Conservation (phyloP, 1,140 invertebrate genomes). For the Anoplophora glabripennis region DNA sequence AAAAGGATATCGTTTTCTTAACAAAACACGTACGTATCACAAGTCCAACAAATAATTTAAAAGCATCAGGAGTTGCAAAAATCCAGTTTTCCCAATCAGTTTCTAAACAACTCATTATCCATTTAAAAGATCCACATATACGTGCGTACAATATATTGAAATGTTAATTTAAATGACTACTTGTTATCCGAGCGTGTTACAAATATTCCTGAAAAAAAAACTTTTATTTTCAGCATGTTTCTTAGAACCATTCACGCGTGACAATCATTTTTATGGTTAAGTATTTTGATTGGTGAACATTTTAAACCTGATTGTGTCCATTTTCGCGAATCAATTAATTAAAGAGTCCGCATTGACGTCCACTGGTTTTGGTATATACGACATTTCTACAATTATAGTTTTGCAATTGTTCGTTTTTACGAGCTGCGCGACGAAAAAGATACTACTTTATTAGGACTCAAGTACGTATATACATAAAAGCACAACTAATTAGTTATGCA, state of each 20-base stretch:
- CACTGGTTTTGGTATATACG: constrained; percentile 23
- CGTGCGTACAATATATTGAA: constrained; percentile 13
- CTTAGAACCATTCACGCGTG: constrained; percentile 16
- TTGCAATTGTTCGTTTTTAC: constrained; percentile 11
- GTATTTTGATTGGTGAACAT: constrained; percentile 25
- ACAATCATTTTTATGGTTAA: constrained; percentile 23
- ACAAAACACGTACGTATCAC: too few relatives aligned
- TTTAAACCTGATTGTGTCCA: constrained; percentile 28
- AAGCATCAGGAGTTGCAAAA: too few relatives aligned
- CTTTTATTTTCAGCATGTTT: constrained; percentile 11
- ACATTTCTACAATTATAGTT: constrained; percentile 17
- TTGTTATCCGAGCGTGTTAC: constrained; percentile 17
- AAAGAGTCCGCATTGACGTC: constrained; percentile 15
- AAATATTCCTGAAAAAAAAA: constrained; percentile 16
- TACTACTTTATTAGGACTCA: constrained; percentile 18
- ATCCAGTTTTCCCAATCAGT: too few relatives aligned
- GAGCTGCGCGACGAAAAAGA: constrained; percentile 5
- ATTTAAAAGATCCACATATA: constrained; percentile 13
- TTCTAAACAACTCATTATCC: constrained; percentile 1
- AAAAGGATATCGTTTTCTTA: too few relatives aligned
- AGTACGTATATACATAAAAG: constrained; percentile 5
- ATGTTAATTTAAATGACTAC: constrained; percentile 22
- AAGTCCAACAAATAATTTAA: too few relatives aligned
- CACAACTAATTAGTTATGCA: constrained; percentile 5
- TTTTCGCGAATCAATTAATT: constrained; percentile 26